These are phyloP conservation scores for Aporophyla lueneburgensis DNA, from an alignment of 2,888 invertebrate genomes.

Conservation along the genomic window DNA sequence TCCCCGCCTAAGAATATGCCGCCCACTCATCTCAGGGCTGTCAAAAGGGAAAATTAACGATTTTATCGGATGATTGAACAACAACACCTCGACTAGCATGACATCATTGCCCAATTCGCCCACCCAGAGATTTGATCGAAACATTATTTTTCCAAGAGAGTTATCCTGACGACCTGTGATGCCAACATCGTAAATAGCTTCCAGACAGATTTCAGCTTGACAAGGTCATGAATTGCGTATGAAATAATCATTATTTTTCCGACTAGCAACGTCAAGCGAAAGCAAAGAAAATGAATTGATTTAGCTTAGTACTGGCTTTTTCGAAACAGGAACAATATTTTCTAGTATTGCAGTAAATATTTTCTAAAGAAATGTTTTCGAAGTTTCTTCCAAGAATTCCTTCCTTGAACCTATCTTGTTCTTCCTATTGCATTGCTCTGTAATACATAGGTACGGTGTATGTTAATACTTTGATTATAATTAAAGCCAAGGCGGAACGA, in stretches of 20 bases:
- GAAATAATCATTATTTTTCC: constrained; percentile 6
- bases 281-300: background rate
- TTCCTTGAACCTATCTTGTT: constrained; percentile 31
- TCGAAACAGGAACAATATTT: background rate
- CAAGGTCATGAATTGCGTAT: constrained; percentile 36
- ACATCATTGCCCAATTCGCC: constrained; percentile 34
- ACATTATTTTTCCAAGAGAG: constrained; percentile 34
- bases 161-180: constrained; percentile 22
- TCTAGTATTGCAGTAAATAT: background rate
- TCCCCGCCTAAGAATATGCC: constrained; percentile 22
- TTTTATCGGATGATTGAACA: constrained; percentile 41
- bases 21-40: constrained; percentile 15
- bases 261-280: background rate
- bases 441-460: constrained; percentile 26
- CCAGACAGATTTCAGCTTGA: constrained; percentile 21
- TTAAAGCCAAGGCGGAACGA: constrained; percentile 64
- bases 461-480: constrained; percentile 53
- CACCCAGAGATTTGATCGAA: constrained; percentile 23
- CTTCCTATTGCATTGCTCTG: constrained; percentile 22
- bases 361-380: background rate
- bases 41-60: constrained; percentile 31
- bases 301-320: background rate
- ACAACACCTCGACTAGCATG: constrained; percentile 28
- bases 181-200: constrained; percentile 32
- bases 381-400: background rate